A percentile compares a stretch with the other conserved stretches of the same genome.
Evolutionary conservation across 2,888 invertebrate genomes (phyloP).

Genomic region (Diachrysia chrysitis): DNA sequence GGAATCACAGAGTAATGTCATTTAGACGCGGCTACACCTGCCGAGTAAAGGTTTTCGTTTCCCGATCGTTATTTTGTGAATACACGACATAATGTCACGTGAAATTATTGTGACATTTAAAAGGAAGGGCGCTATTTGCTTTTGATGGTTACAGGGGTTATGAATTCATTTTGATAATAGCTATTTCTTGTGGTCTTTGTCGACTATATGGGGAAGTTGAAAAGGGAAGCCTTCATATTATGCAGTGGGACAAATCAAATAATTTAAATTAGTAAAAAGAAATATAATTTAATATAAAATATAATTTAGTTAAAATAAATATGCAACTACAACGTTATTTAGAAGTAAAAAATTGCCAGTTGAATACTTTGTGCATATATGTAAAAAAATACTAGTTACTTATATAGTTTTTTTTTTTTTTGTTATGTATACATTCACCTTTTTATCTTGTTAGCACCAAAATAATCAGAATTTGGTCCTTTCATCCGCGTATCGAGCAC

Average conservation of each 20-base stretch:
- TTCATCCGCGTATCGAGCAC: slow-evolving; percentile 42
- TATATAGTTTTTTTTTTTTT: not conserved
- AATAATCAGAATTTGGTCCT: not conserved
- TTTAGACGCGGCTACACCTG: slow-evolving; percentile 51
- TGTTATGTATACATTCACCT: not conserved
- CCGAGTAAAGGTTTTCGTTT: slow-evolving; percentile 35
- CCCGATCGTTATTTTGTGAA: slow-evolving; percentile 43
- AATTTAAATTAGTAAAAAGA: not conserved
- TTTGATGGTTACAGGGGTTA: not conserved
- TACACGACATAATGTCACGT: slow-evolving; percentile 51
- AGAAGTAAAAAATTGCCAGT: too few relatives aligned
- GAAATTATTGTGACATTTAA: slow-evolving; percentile 32
- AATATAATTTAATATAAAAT: too few relatives aligned
- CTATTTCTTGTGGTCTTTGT: not conserved
- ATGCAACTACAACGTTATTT: too few relatives aligned
- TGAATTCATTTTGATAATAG: not conserved
- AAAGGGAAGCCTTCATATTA: not conserved
- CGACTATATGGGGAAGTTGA: not conserved
- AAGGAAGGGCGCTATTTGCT: slow-evolving; percentile 31
- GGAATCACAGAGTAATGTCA: slow-evolving; percentile 60
- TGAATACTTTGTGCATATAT: too few relatives aligned
- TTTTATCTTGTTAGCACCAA: slow-evolving; percentile 6
- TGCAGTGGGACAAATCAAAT: not conserved
- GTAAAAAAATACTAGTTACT: not conserved
- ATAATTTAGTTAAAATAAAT: too few relatives aligned